phyloP scores from a whole-genome alignment of 2,888 invertebrate genomes.

The Cephus nigrinus region DNA sequence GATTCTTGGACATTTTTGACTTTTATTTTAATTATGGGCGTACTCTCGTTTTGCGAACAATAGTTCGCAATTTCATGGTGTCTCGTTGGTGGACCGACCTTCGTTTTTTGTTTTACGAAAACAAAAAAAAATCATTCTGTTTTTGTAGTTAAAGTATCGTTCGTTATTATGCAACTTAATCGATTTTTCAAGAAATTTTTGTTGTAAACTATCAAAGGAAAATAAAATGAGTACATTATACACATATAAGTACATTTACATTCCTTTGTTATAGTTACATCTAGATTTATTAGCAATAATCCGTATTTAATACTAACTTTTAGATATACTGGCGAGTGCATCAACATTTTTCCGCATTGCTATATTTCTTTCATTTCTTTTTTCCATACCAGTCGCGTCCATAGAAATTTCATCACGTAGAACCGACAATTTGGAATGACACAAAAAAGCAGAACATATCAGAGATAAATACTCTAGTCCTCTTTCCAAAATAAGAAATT shows the following conservation, averaged over 20 bases:
- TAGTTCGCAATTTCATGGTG: neutral
- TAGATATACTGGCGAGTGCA: slow-evolving; percentile 44
- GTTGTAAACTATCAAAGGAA: slow-evolving; percentile 13
- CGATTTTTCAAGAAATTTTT: slow-evolving; percentile 17
- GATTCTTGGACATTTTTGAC: neutral
- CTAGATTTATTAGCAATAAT: slow-evolving; percentile 27
- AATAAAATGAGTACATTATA: slow-evolving; percentile 39
- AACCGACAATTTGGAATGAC: neutral
- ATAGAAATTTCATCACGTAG: neutral
- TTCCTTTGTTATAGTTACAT: slow-evolving; percentile 31
- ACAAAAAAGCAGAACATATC: neutral
- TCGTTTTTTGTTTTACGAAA: neutral
- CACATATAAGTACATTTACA: slow-evolving; percentile 25
- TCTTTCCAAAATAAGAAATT: neutral
- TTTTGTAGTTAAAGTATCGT: neutral
- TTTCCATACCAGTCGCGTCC: neutral
- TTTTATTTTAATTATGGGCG: neutral
- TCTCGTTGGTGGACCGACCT: neutral
- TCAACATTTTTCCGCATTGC: slow-evolving; percentile 33
- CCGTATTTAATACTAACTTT: slow-evolving; percentile 33
- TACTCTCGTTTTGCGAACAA: neutral
- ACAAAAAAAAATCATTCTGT: neutral
- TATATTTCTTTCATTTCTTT: neutral
- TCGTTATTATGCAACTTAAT: neutral
- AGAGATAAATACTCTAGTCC: neutral